A percentile compares a stretch with the other conserved stretches of the same genome.
Conservation (phyloP, 2,888 invertebrate genomes). For the Lithodes maja region DNA sequence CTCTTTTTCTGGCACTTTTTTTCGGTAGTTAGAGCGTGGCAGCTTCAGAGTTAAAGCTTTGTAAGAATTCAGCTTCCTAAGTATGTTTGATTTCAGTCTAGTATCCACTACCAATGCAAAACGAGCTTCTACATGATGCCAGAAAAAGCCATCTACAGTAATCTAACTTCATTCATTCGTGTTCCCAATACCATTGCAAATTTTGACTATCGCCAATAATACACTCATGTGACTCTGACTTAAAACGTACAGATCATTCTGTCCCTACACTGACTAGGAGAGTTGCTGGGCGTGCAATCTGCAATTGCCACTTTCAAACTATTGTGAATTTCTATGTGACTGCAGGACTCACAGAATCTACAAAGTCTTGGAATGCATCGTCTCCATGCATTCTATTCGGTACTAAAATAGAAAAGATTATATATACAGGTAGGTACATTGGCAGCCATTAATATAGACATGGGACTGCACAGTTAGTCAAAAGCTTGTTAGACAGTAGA, state of each 20-base stretch:
- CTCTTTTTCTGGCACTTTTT: too few relatives aligned
- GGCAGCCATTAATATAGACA: slow-evolving; percentile 24
- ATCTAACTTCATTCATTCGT: too few relatives aligned
- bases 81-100: too few relatives aligned
- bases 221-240: too few relatives aligned
- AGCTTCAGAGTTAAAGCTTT: too few relatives aligned
- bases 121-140: too few relatives aligned
- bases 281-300: slow-evolving; percentile 26
- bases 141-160: too few relatives aligned
- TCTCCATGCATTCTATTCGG: slow-evolving; percentile 24
- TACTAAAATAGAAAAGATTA: slow-evolving; percentile 4
- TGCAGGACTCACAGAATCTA: slow-evolving; percentile 19
- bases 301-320: slow-evolving; percentile 23
- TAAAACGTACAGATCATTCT: background rate
- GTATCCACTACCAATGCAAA: too few relatives aligned
- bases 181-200: too few relatives aligned
- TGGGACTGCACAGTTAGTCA: slow-evolving; percentile 12
- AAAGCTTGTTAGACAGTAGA: slow-evolving; percentile 19
- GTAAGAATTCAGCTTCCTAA: too few relatives aligned
- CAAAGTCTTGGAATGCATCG: slow-evolving; percentile 21
- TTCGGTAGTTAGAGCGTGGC: too few relatives aligned
- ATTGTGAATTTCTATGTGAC: background rate
- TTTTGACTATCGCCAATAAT: too few relatives aligned
- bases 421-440: background rate
- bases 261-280: slow-evolving; percentile 3